Evolutionary conservation across 2,113 vertebrate species (phyloP).

Genomic region (Hippopotamus amphibius): DNA sequence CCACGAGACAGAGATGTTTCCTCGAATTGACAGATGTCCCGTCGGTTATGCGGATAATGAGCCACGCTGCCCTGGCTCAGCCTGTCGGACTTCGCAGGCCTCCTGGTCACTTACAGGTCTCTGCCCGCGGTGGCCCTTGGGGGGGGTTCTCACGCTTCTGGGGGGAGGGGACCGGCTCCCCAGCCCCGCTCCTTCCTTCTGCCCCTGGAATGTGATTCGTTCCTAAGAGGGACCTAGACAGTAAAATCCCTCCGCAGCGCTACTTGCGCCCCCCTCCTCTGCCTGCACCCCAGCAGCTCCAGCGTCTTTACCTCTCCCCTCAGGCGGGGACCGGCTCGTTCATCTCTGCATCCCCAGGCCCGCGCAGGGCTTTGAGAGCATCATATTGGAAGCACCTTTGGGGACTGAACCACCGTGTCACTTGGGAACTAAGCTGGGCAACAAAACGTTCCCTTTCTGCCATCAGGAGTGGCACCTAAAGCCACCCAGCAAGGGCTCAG

Average conservation of each 20-base stretch:
- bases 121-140: not conserved
- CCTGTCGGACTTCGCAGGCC: not conserved
- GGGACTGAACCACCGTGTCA: not conserved
- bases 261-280: not conserved
- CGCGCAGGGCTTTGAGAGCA: not conserved
- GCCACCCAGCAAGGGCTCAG: not conserved
- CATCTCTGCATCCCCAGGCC: not conserved
- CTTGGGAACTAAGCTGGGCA: not conserved
- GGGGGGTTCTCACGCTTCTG: not conserved
- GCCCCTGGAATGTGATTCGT: not conserved
- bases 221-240: not conserved
- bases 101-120: not conserved
- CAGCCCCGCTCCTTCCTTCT: not conserved
- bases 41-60: not conserved
- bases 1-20: not conserved
- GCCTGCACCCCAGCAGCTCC: not conserved
- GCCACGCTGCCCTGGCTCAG: not conserved
- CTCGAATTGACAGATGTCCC: not conserved
- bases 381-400: not conserved
- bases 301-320: not conserved
- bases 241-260: not conserved
- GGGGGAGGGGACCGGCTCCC: not conserved
- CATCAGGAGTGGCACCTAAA: not conserved
- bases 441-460: not conserved
- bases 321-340: not conserved